Percentiles rank a stretch among this genome's conserved stretches.
Conservation (phyloP, 2,113 vertebrate species). For the Ophiodon elongatus region DNA sequence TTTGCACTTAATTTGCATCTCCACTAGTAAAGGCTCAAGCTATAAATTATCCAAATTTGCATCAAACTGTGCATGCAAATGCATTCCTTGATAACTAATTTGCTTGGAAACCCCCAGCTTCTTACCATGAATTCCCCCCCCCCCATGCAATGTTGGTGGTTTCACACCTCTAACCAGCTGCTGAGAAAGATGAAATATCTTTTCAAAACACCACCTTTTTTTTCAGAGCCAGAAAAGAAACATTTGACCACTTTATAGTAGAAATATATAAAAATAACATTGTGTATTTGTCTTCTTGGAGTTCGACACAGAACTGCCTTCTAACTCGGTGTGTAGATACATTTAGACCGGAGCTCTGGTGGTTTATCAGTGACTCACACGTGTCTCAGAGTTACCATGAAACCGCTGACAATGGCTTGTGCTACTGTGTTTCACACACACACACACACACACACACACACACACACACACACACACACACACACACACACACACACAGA, state of each 20-base stretch:
- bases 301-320: neutral
- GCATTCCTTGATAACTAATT: constrained; percentile 48
- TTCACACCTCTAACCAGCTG: constrained; percentile 75
- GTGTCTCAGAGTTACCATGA: constrained; percentile 26
- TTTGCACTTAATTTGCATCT: neutral
- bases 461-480: constrained; percentile 6
- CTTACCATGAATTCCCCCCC: constrained; percentile 69
- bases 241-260: neutral
- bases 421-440: constrained; percentile 4
- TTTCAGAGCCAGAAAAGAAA: neutral
- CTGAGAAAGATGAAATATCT: constrained; percentile 27
- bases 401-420: constrained; percentile 6
- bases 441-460: constrained; percentile 12
- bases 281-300: neutral
- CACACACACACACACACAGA: constrained; percentile 6
- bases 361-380: constrained; percentile 51
- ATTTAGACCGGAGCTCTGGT: neutral
- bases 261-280: neutral
- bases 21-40: neutral
- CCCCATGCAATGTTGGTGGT: constrained; percentile 49
- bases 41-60: constrained; percentile 11
- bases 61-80: constrained; percentile 25
- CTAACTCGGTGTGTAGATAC: constrained; percentile 8
- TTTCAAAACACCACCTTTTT: neutral
- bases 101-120: constrained; percentile 66